Percentiles rank a stretch among this genome's conserved stretches.
These are phyloP conservation scores for Paralinhomoeus sp. DNA, from an alignment of 2,888 invertebrate genomes.

Conservation along the genomic window DNA sequence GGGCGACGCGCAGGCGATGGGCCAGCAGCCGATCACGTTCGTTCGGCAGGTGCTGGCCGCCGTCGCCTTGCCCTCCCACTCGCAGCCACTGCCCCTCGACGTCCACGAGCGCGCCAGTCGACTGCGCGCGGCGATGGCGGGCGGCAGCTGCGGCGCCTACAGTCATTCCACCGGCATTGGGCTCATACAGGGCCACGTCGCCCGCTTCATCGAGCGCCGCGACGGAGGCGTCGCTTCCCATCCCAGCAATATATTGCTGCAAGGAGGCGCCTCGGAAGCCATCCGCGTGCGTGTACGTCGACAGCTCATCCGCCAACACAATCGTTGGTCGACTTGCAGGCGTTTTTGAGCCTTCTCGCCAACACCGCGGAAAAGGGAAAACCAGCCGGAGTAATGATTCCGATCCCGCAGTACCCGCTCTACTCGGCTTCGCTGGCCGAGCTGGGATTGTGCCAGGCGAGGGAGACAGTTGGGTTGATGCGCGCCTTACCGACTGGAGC, in stretches of 20 bases:
- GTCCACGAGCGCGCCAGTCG: too few species aligned
- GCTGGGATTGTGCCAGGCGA: slow-evolving; percentile 48
- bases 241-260: slow-evolving; percentile 56
- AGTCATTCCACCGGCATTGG: slow-evolving; percentile 72
- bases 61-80: too few species aligned
- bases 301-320: too few species aligned
- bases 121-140: too few species aligned
- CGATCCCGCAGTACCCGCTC: slow-evolving; percentile 92
- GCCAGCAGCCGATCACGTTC: slow-evolving; percentile 64
- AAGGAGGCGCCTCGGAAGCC: slow-evolving; percentile 69
- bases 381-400: slow-evolving; percentile 67
- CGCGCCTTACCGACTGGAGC: too few species aligned
- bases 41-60: slow-evolving; percentile 47
- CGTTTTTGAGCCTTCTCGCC: slow-evolving; percentile 46
- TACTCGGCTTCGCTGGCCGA: slow-evolving; percentile 87
- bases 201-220: slow-evolving; percentile 51
- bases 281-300: slow-evolving; percentile 46
- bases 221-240: slow-evolving; percentile 50
- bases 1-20: slow-evolving; percentile 84
- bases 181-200: slow-evolving; percentile 58
- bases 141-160: slow-evolving; percentile 45
- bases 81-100: too few species aligned
- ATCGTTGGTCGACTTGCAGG: too few species aligned
- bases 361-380: slow-evolving; percentile 33
- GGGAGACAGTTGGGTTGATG: not conserved